Evolutionary conservation across 2,888 invertebrate species (phyloP), one percentile per base, ranked within the genome.

Genomic region (Zygothrica quintamaculata): DNA sequence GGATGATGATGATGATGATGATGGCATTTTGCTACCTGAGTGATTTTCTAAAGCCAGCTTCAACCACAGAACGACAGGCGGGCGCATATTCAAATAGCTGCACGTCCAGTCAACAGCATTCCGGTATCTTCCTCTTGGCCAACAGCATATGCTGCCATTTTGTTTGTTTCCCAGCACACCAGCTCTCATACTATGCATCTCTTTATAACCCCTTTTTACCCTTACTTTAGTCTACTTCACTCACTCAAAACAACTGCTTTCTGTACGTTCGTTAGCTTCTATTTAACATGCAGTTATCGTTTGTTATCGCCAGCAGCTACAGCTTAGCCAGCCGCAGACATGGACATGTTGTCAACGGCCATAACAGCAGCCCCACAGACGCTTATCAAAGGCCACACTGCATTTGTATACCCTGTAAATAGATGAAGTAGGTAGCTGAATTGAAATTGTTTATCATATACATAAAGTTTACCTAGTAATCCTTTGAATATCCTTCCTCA

Each of bases 221-320:
- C 26, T 4, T 26, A 4, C 26, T 6, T 26, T 8, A 4, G 26
- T 31, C 42, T 25, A 15, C 11, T 7, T 18, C 13, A 29, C 15
- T 15, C 1, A n/a, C 8, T 16, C 4, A 2, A 9, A 29, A 7
- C 5, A 26, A 18, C 15, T 48, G 46, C 31, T 53, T 70, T 52
- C 42, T 66, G 53, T 59, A 67, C 70, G 71, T 74, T 75, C 74
- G 74, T 78, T 87, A 74, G 86, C 77, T 88, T 84, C 84, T 84
- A 82, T 85, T 89, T 89, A 89, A 89, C 89, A 89, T 84, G 89
- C 89, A 87, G 85, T 89, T 89, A 89, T 87, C 87, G 89, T 85
- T 87, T 89, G 89, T 88, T 89, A 89, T 89, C 89, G 89, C 88
- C 88, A 81, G 78, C 75, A 84, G 88, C 81, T 76, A 77, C 86